phyloP scores from a whole-genome alignment of 2,797 vertebrate genomes.

The Odontamblyopus lacepedii region DNA sequence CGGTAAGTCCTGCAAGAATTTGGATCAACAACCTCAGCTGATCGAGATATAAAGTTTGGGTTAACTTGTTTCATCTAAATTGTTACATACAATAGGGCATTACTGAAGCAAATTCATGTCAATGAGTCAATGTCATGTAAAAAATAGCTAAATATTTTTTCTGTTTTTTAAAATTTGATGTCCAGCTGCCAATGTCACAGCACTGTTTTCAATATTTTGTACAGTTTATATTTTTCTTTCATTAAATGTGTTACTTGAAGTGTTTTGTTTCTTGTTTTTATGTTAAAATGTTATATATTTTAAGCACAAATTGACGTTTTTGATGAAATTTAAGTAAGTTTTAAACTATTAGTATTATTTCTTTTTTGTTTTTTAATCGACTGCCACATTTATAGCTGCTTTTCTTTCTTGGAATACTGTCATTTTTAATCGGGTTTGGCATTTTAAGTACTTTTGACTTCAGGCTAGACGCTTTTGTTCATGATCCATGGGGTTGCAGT shows the following conservation, averaged over 20 bases:
- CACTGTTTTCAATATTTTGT: not conserved
- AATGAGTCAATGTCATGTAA: not conserved
- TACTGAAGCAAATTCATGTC: not conserved
- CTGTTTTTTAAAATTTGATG: too few relatives aligned
- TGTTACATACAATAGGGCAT: not conserved
- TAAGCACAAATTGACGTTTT: not conserved
- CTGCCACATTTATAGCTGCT: too few relatives aligned
- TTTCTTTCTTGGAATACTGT: too few relatives aligned
- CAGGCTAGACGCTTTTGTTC: too few relatives aligned
- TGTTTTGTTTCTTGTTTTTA: not conserved
- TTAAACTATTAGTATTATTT: too few relatives aligned
- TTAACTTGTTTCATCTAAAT: not conserved
- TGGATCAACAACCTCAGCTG: not conserved
- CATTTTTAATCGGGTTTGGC: too few relatives aligned
- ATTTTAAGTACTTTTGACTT: too few relatives aligned
- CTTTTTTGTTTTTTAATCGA: too few relatives aligned
- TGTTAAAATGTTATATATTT: not conserved
- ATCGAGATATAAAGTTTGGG: not conserved
- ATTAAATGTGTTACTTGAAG: slow-evolving; percentile 1
- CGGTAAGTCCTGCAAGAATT: slow-evolving; percentile 59
- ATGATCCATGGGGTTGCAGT: too few relatives aligned
- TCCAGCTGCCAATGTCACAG: not conserved
- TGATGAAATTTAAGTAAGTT: too few relatives aligned
- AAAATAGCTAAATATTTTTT: too few relatives aligned
- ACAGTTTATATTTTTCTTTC: not conserved